Base-by-base conservation (phyloP, 2,888 invertebrate species). In the Cosmorhoe ocellata region DNA sequence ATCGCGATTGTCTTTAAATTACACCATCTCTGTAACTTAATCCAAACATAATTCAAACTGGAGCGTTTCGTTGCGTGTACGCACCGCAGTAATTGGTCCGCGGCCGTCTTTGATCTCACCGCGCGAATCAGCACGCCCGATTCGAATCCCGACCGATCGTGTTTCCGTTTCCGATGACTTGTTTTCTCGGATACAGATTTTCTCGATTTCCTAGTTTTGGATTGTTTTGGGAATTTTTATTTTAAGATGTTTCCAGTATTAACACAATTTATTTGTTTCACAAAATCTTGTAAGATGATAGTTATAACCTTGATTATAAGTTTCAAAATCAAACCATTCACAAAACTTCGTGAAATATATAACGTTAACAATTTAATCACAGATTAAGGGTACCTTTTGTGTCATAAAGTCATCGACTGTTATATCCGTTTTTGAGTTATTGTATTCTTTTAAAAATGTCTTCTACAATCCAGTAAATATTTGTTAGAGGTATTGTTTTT, bases 51-150 rank as follows among this genome's bases (percentile, higher is more conserved):
- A 74, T 74, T 73, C 66, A 67, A 81, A 81, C 71, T 76, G 70
- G 79, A 80, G 77, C 81, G 75, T 79, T 76, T 70, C 74, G 76
- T 54, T 77, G 81, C 82, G 84, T 82, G 65, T 68, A 74, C 84
- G 84, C 82, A 64, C 51, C 68, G 54, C 61, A 53, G 66, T 81
- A 81, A 85, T 84, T 85, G 81, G 79, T 62, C 71, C 63, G 67
- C 60, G 64, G 63, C 64, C 48, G 61, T 52, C 74, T 87, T 87
- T 87, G 85, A 87, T 86, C 82, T 83, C 73, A 78, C 83, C 79
- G 81, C 81, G 74, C 81, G 79, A 81, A 83, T 85, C 79, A 79
- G 76, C 76, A 74, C 71, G 66, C 69, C 58, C 59, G 64, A 74
- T 78, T 78, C 69, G 61, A 76, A 80, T 74, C 63, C 66, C 71